A percentile compares a stretch with the other conserved stretches of the same genome.
These are phyloP conservation scores for Blastobasis lacticolella DNA, from an alignment of 2,888 invertebrate species.

Conservation along the genomic window DNA sequence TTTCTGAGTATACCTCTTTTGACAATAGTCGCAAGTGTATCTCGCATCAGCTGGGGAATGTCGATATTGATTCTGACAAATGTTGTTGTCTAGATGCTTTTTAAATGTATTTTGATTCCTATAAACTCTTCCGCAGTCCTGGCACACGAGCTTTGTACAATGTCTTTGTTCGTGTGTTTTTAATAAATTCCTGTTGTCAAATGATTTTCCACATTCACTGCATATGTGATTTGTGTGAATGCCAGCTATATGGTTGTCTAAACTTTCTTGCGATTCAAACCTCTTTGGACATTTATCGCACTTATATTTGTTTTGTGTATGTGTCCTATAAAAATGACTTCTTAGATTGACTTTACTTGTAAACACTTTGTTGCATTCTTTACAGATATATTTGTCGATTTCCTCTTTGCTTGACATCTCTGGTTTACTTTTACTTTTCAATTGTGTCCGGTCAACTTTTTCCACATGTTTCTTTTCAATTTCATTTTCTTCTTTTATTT, in stretches of 20 bases:
- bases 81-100: conserved; percentile 42
- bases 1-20: conserved; percentile 56
- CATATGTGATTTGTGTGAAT: conserved; percentile 39
- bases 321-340: conserved; percentile 42
- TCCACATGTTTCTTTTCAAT: conserved; percentile 8
- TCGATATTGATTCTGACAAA: conserved; percentile 38
- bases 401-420: conserved; percentile 38
- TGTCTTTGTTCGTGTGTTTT: conserved; percentile 46
- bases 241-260: conserved; percentile 34
- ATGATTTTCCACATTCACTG: conserved; percentile 47
- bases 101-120: conserved; percentile 46
- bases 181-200: conserved; percentile 35
- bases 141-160: conserved; percentile 37
- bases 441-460: conserved; percentile 10
- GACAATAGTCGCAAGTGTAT: conserved; percentile 54
- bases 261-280: conserved; percentile 30
- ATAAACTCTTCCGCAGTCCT: conserved; percentile 49
- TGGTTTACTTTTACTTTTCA: conserved; percentile 8
- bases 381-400: conserved; percentile 27
- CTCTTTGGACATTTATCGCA: conserved; percentile 36
- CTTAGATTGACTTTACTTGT: conserved; percentile 30
- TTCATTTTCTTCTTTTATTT: neutral
- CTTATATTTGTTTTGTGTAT: conserved; percentile 39
- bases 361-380: conserved; percentile 36
- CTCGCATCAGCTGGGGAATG: conserved; percentile 42